Conservation (phyloP, 2,888 invertebrate species). For the Ormyrus labotus region DNA sequence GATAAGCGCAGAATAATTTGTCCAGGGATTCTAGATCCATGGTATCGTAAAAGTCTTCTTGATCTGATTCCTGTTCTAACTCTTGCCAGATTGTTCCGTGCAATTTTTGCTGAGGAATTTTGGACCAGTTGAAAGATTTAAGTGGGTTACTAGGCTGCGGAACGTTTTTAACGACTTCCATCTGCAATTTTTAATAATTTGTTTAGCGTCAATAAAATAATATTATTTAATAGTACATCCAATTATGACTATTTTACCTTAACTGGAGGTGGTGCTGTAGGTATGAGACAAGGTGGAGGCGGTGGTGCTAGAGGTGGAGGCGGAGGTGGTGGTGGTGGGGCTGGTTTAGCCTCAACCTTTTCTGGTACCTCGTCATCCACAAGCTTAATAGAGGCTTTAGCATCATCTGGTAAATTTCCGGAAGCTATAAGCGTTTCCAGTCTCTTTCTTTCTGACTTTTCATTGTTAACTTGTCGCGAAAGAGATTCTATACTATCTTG, state of each 20-base stretch:
- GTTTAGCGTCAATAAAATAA: too few species aligned
- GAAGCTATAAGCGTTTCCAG: constrained; percentile 91
- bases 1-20: constrained; percentile 95
- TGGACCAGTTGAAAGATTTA: constrained; percentile 99
- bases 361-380: constrained; percentile 72
- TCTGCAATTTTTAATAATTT: constrained; percentile 53
- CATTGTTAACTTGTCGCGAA: constrained; percentile 81
- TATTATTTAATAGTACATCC: too few species aligned
- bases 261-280: constrained; percentile 79
- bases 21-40: constrained; percentile 95
- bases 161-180: constrained; percentile 84
- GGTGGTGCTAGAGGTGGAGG: constrained; percentile 80
- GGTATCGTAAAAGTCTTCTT: constrained; percentile 94
- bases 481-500: constrained; percentile 78
- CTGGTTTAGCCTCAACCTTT: constrained; percentile 71
- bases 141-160: constrained; percentile 95
- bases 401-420: constrained; percentile 95
- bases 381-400: constrained; percentile 81
- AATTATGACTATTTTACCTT: constrained; percentile 63
- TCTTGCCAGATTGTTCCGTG: constrained; percentile 92
- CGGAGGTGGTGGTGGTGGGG: constrained; percentile 80
- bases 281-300: constrained; percentile 78
- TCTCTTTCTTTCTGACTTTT: constrained; percentile 87
- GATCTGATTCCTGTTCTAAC: constrained; percentile 78
- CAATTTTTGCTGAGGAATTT: constrained; percentile 92